Conservation (phyloP, 2,888 invertebrate genomes). For the Mythimna loreyi region DNA sequence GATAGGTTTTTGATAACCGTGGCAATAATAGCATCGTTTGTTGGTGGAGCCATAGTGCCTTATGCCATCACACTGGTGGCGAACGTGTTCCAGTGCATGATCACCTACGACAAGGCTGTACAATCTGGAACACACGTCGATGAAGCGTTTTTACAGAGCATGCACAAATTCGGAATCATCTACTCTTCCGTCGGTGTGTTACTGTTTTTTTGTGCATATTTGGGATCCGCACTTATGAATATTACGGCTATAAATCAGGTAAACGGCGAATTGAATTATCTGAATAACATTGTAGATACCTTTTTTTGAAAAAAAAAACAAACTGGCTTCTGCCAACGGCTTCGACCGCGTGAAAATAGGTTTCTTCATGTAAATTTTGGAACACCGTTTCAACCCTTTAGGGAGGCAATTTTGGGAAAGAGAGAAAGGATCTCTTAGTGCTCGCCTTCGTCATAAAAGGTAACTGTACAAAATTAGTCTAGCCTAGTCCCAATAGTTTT, state of each 20-base stretch:
- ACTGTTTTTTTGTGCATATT: conserved; percentile 90
- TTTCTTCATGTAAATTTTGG: too few relatives aligned
- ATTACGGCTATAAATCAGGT: conserved; percentile 93
- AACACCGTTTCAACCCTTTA: too few relatives aligned
- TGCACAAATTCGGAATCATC: conserved; percentile 89
- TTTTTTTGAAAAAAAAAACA: too few relatives aligned
- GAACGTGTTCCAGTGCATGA: conserved; percentile 91
- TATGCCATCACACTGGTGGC: conserved; percentile 75
- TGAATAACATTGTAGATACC: neutral
- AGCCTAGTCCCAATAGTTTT: too few relatives aligned
- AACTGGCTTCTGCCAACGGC: too few relatives aligned
- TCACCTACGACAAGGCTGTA: conserved; percentile 81
- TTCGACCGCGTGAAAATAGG: too few relatives aligned
- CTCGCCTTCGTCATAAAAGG: too few relatives aligned
- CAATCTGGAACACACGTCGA: conserved; percentile 66
- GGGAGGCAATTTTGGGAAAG: too few relatives aligned
- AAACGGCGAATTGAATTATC: conserved; percentile 19
- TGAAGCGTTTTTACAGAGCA: conserved; percentile 84
- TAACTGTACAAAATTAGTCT: too few relatives aligned
- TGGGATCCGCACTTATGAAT: conserved; percentile 92
- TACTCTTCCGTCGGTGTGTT: conserved; percentile 91
- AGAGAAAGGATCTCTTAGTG: too few relatives aligned
- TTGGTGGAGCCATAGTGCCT: conserved; percentile 71
- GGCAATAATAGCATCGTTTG: conserved; percentile 83
- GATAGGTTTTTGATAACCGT: conserved; percentile 90